phyloP scores from a whole-genome alignment of 2,888 invertebrate genomes.

The Drosophila barbarae region DNA sequence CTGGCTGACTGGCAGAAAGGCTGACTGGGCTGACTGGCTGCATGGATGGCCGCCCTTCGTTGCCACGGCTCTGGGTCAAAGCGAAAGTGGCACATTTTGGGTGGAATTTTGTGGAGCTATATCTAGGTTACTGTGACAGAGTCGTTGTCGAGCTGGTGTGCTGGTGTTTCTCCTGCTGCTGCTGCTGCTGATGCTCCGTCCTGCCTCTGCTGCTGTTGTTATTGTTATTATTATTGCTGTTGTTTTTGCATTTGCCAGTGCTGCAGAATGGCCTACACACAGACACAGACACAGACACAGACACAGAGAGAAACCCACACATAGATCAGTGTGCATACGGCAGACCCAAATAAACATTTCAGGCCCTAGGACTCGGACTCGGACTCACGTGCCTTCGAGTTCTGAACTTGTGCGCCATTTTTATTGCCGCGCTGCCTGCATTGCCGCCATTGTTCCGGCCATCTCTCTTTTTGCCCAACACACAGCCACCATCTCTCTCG shows the following conservation, averaged over 20 bases:
- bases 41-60: constrained; percentile 53
- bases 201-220: constrained; percentile 9
- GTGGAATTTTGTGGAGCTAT: constrained; percentile 68
- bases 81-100: constrained; percentile 75
- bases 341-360: constrained; percentile 73
- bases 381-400: constrained; percentile 67
- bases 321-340: constrained; percentile 37
- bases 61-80: constrained; percentile 71
- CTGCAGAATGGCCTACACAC: constrained; percentile 63
- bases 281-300: neutral
- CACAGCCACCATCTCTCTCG: neutral
- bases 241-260: constrained; percentile 44
- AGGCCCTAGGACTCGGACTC: constrained; percentile 61
- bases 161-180: constrained; percentile 2
- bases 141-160: constrained; percentile 43
- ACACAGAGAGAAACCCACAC: constrained; percentile 28
- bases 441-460: constrained; percentile 61
- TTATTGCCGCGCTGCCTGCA: constrained; percentile 62
- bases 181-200: constrained; percentile 8
- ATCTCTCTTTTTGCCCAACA: constrained; percentile 16
- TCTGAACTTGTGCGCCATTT: constrained; percentile 75
- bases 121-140: constrained; percentile 73
- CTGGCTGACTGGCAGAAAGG: constrained; percentile 22
- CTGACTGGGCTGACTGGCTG: constrained; percentile 27
- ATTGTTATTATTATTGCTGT: constrained; percentile 49